Evolutionary conservation across 2,113 vertebrate species (phyloP).

Genomic region (Cyphomyrus discorhynchus): DNA sequence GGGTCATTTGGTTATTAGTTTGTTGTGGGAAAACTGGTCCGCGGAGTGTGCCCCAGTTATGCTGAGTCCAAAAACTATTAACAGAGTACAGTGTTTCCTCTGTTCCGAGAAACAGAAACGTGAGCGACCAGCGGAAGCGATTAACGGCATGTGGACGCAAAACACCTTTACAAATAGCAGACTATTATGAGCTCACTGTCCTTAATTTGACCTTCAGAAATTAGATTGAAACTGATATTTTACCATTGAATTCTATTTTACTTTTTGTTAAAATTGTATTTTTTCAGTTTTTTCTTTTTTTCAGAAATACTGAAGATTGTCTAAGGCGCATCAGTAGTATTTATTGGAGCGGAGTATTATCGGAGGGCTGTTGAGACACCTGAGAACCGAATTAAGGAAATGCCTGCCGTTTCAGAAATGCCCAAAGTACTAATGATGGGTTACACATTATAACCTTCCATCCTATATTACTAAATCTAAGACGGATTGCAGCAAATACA

Average conservation of each 20-base stretch:
- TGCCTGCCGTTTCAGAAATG: background rate
- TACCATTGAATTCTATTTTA: background rate
- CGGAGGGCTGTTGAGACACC: background rate
- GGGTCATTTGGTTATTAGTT: background rate
- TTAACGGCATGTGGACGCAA: background rate
- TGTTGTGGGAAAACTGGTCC: background rate
- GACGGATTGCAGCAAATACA: background rate
- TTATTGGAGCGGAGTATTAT: background rate
- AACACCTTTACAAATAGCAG: background rate
- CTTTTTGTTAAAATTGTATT: background rate
- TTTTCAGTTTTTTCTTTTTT: background rate
- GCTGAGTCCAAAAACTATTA: background rate
- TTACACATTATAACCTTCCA: background rate
- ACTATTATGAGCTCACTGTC: background rate
- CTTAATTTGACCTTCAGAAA: background rate
- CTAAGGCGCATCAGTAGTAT: background rate
- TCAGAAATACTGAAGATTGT: background rate
- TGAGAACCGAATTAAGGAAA: background rate
- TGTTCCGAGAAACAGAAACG: background rate
- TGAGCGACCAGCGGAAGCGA: background rate
- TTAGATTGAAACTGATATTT: background rate
- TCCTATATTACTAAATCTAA: background rate
- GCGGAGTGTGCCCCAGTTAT: background rate
- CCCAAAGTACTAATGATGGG: background rate
- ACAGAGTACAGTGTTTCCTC: background rate